Evolutionary conservation across 2,888 invertebrate species (phyloP).

Genomic region (Aspidiotus rigidus): DNA sequence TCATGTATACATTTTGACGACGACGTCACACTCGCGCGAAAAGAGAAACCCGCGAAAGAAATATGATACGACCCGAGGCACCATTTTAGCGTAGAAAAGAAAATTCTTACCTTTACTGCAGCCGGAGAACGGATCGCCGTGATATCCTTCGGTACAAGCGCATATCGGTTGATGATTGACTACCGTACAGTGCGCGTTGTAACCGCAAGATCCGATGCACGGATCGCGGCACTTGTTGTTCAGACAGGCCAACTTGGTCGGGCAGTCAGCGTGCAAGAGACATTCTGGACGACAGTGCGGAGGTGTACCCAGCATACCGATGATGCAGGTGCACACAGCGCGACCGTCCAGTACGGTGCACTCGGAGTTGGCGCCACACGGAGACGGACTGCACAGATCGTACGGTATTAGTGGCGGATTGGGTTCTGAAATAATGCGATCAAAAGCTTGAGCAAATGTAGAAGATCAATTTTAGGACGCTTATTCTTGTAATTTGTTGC

Average conservation of each 20-base stretch:
- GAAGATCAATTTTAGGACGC: neutral
- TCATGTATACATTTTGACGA: neutral
- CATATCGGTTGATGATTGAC: slow-evolving; percentile 69
- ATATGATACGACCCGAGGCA: neutral
- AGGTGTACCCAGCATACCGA: slow-evolving; percentile 67
- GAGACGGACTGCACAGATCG: slow-evolving; percentile 63
- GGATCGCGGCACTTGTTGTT: slow-evolving; percentile 63
- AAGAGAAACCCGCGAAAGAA: slow-evolving; percentile 3
- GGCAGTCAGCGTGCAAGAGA: slow-evolving; percentile 68
- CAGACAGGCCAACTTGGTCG: slow-evolving; percentile 61
- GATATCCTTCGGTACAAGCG: slow-evolving; percentile 60
- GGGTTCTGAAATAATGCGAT: slow-evolving; percentile 39
- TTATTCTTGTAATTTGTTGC: neutral
- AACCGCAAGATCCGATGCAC: slow-evolving; percentile 65
- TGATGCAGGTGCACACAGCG: slow-evolving; percentile 63
- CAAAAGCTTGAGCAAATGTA: neutral
- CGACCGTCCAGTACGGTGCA: slow-evolving; percentile 51
- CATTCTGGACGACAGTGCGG: slow-evolving; percentile 70
- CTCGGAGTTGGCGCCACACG: slow-evolving; percentile 56
- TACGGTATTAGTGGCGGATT: slow-evolving; percentile 42
- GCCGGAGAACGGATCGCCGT: slow-evolving; percentile 70
- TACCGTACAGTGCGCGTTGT: slow-evolving; percentile 63
- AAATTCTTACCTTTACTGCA: slow-evolving; percentile 47
- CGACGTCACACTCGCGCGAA: neutral
- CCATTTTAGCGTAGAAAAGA: too few species aligned